Conservation (phyloP, 2,113 vertebrate genomes). For the Rousettus leschenaultii region DNA sequence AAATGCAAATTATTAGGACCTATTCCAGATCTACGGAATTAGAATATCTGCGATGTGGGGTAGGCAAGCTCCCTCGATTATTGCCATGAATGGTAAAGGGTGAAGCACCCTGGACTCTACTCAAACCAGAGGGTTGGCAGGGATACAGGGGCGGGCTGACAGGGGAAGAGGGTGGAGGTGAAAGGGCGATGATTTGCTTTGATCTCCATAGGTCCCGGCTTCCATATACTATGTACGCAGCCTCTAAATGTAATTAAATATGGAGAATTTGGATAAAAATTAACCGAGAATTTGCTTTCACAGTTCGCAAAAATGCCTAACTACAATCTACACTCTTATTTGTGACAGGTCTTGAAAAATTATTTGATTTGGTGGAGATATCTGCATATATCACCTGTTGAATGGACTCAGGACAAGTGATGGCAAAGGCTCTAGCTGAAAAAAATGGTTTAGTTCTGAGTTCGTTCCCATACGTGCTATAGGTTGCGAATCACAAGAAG, state of each 20-base stretch:
- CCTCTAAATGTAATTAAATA: not conserved
- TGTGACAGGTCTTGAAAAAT: not conserved
- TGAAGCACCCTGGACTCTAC: not conserved
- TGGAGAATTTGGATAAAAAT: not conserved
- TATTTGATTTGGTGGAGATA: not conserved
- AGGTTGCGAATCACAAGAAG: not conserved
- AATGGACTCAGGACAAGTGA: not conserved
- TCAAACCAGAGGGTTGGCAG: not conserved
- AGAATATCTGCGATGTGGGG: not conserved
- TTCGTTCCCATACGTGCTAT: not conserved
- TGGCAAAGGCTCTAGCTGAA: not conserved
- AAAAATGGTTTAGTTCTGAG: conserved; percentile 5
- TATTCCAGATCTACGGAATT: not conserved
- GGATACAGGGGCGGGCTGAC: not conserved
- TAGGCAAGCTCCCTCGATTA: not conserved
- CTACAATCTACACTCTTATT: not conserved
- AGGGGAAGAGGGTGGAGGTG: too few relatives aligned
- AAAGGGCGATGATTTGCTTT: not conserved
- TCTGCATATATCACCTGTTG: not conserved
- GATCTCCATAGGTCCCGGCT: not conserved
- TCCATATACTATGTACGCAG: not conserved
- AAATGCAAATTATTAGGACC: not conserved
- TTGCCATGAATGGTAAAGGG: not conserved
- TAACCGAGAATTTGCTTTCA: not conserved
- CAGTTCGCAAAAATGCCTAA: not conserved